Evolutionary conservation across 2,113 vertebrate species (phyloP).

Genomic region (Bothrops jararaca): DNA sequence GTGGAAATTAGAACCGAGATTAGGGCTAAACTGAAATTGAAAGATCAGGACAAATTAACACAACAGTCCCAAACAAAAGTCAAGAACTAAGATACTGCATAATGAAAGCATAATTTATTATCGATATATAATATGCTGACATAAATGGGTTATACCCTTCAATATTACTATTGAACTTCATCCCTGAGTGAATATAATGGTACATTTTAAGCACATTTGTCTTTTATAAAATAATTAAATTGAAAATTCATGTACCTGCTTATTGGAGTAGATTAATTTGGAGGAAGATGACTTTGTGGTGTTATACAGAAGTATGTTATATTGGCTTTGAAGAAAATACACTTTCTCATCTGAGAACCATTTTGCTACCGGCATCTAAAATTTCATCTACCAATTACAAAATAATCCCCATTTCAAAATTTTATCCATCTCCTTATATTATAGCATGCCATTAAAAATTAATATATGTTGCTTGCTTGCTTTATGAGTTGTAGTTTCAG

Average conservation of each 20-base stretch:
- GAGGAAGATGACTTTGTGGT: slow-evolving; percentile 12
- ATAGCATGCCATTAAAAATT: not conserved
- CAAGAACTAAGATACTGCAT: not conserved
- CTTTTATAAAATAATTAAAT: slow-evolving; percentile 37
- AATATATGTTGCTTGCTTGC: not conserved
- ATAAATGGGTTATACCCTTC: not conserved
- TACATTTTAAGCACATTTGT: slow-evolving; percentile 38
- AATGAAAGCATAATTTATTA: slow-evolving; percentile 11
- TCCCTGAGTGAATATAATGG: slow-evolving; percentile 64
- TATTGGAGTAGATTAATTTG: slow-evolving; percentile 40
- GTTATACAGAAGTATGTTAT: not conserved
- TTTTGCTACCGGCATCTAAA: slow-evolving; percentile 11
- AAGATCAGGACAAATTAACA: not conserved
- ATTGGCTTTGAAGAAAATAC: slow-evolving; percentile 44
- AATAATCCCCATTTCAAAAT: not conserved
- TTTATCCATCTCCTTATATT: not conserved
- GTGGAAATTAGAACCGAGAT: not conserved
- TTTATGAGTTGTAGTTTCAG: not conserved
- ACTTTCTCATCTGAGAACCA: not conserved
- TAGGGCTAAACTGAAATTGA: not conserved
- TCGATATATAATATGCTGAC: slow-evolving; percentile 8
- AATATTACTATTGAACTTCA: slow-evolving; percentile 11
- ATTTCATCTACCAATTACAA: slow-evolving; percentile 5
- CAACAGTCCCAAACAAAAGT: not conserved
- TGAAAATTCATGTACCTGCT: slow-evolving; percentile 14